These are phyloP conservation scores for Pollenia labialis DNA, from an alignment of 2,888 invertebrate species.

Conservation along the genomic window DNA sequence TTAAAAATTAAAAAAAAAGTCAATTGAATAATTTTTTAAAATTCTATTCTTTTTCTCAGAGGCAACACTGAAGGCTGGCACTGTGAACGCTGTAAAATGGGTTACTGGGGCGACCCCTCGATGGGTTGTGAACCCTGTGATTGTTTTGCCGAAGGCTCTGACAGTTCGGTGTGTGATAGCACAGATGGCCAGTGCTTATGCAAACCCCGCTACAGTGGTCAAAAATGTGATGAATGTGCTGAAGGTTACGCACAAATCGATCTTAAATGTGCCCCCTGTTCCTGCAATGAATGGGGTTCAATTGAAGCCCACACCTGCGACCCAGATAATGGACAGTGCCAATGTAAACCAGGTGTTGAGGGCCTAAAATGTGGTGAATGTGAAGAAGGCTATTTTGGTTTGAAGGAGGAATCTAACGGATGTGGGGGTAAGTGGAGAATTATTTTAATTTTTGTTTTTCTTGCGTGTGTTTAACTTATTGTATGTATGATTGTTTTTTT, in stretches of 20 bases:
- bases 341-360: constrained; percentile 90
- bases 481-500: background rate
- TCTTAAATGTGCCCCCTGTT: constrained; percentile 91
- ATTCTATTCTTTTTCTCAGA: constrained; percentile 75
- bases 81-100: constrained; percentile 88
- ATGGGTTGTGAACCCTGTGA: constrained; percentile 89
- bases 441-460: background rate
- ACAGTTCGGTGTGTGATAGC: constrained; percentile 88
- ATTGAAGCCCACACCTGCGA: constrained; percentile 88
- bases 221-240: constrained; percentile 89
- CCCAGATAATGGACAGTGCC: constrained; percentile 90
- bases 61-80: constrained; percentile 88
- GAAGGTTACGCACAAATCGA: constrained; percentile 89
- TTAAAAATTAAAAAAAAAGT: no score
- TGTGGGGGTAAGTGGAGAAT: constrained; percentile 80
- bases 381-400: constrained; percentile 89
- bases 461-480: background rate
- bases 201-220: constrained; percentile 88
- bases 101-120: constrained; percentile 88
- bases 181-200: constrained; percentile 91
- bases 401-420: constrained; percentile 83
- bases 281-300: constrained; percentile 90
- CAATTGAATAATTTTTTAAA: background rate
- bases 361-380: constrained; percentile 91
- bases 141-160: constrained; percentile 91